Percentiles rank a stretch among this genome's conserved stretches.
phyloP scores from a whole-genome alignment of 2,888 invertebrate species.

The Phyllotreta striolata region DNA sequence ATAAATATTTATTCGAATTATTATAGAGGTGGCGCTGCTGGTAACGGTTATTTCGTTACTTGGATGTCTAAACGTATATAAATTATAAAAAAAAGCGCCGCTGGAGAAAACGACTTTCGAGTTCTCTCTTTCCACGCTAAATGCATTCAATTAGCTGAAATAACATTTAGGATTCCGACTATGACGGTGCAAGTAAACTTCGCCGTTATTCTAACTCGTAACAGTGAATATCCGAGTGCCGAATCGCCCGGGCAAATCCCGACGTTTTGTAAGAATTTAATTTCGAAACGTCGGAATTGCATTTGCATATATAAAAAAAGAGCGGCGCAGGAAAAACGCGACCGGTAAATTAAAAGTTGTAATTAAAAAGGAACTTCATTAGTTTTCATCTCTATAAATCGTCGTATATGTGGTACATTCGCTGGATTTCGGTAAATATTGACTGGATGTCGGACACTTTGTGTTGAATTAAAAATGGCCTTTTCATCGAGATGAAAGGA shows the following conservation, averaged over 20 bases:
- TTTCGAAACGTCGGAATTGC: slow-evolving; percentile 7
- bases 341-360: slow-evolving; percentile 11
- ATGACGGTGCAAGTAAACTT: slow-evolving; percentile 29
- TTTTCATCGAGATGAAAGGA: too few species aligned
- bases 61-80: not conserved
- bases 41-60: too few species aligned
- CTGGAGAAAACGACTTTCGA: slow-evolving; percentile 10
- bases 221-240: slow-evolving; percentile 20
- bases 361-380: slow-evolving; percentile 1
- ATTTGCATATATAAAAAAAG: slow-evolving; percentile 10
- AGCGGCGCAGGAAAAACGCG: not conserved
- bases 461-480: too few species aligned
- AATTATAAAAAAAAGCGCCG: slow-evolving; percentile 15
- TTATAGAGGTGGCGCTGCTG: too few species aligned
- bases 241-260: slow-evolving; percentile 28
- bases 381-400: too few species aligned
- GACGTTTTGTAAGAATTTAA: slow-evolving; percentile 23
- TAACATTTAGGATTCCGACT: slow-evolving; percentile 35
- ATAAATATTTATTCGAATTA: too few species aligned
- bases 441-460: too few species aligned
- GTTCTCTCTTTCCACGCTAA: slow-evolving; percentile 13
- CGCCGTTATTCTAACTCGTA: slow-evolving; percentile 29
- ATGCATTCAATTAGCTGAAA: slow-evolving; percentile 38
- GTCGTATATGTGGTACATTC: too few species aligned
- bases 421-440: too few species aligned